phyloP scores from a whole-genome alignment of 2,888 invertebrate genomes.

The Athalia circularis region DNA sequence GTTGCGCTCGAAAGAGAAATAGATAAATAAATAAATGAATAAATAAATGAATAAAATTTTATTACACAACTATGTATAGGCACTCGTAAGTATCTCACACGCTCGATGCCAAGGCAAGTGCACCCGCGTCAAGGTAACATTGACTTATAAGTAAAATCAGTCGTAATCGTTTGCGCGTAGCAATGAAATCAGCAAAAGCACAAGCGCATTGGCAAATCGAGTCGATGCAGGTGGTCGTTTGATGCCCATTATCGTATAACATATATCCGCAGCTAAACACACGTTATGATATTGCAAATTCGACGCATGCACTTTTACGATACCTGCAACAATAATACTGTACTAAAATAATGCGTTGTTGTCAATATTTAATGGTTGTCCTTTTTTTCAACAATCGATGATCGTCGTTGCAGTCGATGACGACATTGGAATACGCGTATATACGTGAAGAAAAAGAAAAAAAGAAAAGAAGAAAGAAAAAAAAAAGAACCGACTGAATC shows the following conservation, averaged over 20 bases:
- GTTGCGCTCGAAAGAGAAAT: too few species aligned
- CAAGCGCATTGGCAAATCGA: slow-evolving; percentile 25
- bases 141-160: slow-evolving; percentile 32
- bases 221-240: slow-evolving; percentile 35
- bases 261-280: background rate
- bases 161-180: slow-evolving; percentile 14
- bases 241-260: background rate
- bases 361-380: background rate
- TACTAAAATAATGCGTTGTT: too few species aligned
- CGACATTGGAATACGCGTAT: too few species aligned
- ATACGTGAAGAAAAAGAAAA: too few species aligned
- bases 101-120: slow-evolving; percentile 32
- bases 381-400: background rate
- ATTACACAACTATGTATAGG: too few species aligned
- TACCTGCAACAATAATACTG: too few species aligned
- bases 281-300: background rate
- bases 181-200: background rate
- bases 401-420: background rate
- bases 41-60: too few species aligned
- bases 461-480: too few species aligned
- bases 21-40: background rate
- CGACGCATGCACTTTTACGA: too few species aligned
- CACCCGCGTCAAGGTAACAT: slow-evolving; percentile 33
- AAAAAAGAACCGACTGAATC: background rate
- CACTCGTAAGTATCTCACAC: too few species aligned